These are phyloP conservation scores for Orycteropus afer DNA, from an alignment of 2,113 vertebrate species.

Conservation along the genomic window DNA sequence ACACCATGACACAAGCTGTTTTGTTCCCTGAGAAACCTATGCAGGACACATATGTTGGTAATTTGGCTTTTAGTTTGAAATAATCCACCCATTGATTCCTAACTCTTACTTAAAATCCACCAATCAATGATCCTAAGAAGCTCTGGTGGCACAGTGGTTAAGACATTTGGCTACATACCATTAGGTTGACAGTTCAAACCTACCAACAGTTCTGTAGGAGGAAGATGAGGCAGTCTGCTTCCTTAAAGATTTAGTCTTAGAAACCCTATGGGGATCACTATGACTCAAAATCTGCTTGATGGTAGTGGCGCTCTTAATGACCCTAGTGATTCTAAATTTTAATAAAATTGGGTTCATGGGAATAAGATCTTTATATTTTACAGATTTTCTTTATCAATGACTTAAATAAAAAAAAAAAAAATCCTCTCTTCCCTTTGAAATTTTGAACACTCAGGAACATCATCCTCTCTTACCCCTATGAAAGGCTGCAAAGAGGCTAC, in stretches of 20 bases:
- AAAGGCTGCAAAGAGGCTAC: background rate
- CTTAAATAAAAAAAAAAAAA: background rate
- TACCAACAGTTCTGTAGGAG: no score
- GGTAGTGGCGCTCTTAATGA: no score
- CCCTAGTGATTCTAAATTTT: background rate
- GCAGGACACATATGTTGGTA: background rate
- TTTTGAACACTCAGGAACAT: background rate
- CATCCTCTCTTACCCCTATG: background rate
- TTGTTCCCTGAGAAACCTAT: background rate
- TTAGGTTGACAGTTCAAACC: no score
- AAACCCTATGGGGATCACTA: no score
- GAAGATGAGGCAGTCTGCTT: no score
- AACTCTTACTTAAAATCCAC: background rate
- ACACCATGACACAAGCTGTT: background rate
- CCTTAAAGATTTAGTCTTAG: no score
- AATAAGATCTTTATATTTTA: background rate
- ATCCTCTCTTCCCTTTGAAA: background rate
- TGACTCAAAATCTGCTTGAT: no score
- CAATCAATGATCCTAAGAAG: background rate
- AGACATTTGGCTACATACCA: no score
- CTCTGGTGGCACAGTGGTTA: no score
- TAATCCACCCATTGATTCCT: background rate
- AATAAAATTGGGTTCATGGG: background rate
- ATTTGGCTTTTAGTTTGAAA: slow-evolving; percentile 5
- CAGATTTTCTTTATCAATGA: background rate